phyloP scores from a whole-genome alignment of 2,888 invertebrate species.

The Hyposoter didymator region DNA sequence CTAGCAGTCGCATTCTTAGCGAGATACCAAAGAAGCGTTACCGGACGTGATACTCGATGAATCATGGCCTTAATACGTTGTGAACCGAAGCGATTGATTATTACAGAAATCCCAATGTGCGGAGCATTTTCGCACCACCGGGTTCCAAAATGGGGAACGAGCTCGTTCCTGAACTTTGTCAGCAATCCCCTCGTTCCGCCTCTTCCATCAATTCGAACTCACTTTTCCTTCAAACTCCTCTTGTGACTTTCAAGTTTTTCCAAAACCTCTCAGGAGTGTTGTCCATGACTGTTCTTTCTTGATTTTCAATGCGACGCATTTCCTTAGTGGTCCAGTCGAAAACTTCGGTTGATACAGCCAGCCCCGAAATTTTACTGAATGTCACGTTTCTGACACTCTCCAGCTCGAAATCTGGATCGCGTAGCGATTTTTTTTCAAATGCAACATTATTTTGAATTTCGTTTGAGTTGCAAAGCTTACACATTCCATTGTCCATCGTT shows the following conservation, averaged over 20 bases:
- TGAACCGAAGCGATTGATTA: not conserved
- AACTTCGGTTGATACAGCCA: not conserved
- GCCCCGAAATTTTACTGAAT: not conserved
- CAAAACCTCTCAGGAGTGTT: not conserved
- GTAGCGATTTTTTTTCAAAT: too few relatives aligned
- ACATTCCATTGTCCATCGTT: not conserved
- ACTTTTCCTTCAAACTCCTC: not conserved
- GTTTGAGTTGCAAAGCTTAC: not conserved
- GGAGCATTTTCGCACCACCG: not conserved
- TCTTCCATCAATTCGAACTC: not conserved
- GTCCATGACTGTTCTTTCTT: not conserved
- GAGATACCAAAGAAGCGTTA: not conserved
- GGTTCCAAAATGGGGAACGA: not conserved
- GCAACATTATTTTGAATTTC: not conserved
- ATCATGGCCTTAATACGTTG: not conserved
- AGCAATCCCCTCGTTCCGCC: not conserved
- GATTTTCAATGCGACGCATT: not conserved
- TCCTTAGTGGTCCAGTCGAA: not conserved
- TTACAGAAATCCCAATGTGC: not conserved
- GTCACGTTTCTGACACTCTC: not conserved
- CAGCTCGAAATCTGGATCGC: not conserved
- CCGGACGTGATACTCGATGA: not conserved
- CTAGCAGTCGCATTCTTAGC: not conserved
- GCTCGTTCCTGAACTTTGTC: not conserved
- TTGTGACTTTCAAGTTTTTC: not conserved